phyloP scores from a whole-genome alignment of 2,797 vertebrate genomes.

The Crocodylus rhombifer region DNA sequence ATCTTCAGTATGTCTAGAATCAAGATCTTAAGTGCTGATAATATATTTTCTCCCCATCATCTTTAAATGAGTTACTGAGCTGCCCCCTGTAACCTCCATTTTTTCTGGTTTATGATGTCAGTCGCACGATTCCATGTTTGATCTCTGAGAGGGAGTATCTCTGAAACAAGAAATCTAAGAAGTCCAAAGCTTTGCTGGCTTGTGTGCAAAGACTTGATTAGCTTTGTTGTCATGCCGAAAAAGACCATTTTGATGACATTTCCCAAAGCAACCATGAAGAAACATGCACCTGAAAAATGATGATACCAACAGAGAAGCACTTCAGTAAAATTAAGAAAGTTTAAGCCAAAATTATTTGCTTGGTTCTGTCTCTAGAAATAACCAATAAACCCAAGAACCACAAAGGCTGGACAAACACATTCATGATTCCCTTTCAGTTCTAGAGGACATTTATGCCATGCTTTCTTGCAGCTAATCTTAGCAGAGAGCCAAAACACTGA shows the following conservation, averaged over 20 bases:
- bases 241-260: neutral
- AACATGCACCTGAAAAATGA: neutral
- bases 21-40: neutral
- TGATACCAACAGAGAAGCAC: neutral
- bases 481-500: neutral
- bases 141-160: neutral
- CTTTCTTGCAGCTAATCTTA: neutral
- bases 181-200: neutral
- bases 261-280: neutral
- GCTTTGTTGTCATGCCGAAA: neutral
- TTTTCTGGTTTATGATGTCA: neutral
- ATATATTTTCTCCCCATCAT: neutral
- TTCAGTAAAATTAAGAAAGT: neutral
- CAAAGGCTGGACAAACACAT: neutral
- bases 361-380: neutral
- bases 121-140: neutral
- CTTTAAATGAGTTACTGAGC: neutral
- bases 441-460: neutral
- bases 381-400: neutral
- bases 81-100: neutral
- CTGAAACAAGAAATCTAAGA: neutral
- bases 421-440: neutral
- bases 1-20: neutral
- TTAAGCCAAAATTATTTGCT: too few relatives aligned
- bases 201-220: neutral